Evolutionary conservation across 2,797 vertebrate genomes (phyloP), one percentile per base, ranked within the genome.

Genomic region (Acipenser transmontanus): DNA sequence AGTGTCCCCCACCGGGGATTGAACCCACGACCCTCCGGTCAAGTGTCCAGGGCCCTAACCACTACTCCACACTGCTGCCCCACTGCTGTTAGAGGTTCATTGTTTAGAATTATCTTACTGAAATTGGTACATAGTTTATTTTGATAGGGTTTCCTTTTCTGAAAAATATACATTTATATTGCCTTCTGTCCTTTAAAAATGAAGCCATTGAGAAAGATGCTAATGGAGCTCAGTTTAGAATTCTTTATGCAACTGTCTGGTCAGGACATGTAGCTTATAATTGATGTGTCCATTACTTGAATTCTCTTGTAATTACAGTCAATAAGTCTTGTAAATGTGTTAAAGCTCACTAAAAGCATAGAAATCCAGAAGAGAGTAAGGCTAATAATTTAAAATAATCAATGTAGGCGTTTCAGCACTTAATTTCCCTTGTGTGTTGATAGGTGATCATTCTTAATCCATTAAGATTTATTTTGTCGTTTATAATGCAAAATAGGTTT

Each of bases 311-410:
- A 98, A 97, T 98, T 97, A 98, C 95, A 96, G 95, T 97, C 95
- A 96, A 97, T 98, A 98, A 98, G 95, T 97, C 95, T 98, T 96
- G 95, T 98, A 97, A 97, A 97, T 94, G 94, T 98, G 95, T 95
- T 97, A 95, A 96, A 94, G 94, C 95, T 94, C 89, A 93, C 95
- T 98, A 98, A 97, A 97, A 98, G 95, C 95, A 96, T 95, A 95
- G 92, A 93, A 93, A 94, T 96, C 94, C 93, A 94, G 94, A 92
- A 95, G 93, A 96, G 95, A 97, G 93, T 95, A 94, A 92, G 95
- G 94, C 94, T 97, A 97, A 97, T 97, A 96, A 97, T 98, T 98
- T 98, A 97, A 96, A 96, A 96, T 97, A 97, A 98, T 98, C 95
- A 96, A 97, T 98, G 95, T 93, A 92, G 94, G 93, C 95, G 92